Base-by-base conservation (phyloP, 2,797 vertebrate species). In the Tiaroga cobitis region DNA sequence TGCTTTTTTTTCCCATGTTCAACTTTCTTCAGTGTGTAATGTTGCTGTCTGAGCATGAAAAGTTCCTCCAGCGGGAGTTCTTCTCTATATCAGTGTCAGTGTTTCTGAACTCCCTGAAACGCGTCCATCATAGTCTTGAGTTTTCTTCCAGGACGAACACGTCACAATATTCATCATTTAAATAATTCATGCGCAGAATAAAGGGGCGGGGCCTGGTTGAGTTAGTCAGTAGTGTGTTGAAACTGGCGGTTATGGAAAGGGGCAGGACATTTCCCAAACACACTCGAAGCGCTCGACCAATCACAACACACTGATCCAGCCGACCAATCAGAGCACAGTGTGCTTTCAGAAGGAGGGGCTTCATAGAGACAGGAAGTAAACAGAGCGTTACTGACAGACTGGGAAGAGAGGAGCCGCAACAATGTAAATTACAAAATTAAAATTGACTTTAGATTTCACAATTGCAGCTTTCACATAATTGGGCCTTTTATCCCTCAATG, bases 251-350 rank as follows among this genome's bases (percentile, higher is more conserved):
- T 56, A 10, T 10, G 21, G 8, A 0, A 56, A 56, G 54, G 18
- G 8, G 3, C 21, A 21, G 21, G 21, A 4, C 54, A 56, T 24
- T 56, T 56, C 8, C 54, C 8, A 56, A 56, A 10, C 21, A 56
- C 21, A 0, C 54, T 24, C 1, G 0, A 56, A 56, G 21, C 8
- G 1, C 21, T 56, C 0, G 21, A 59, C 56, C 9, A 59, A n/a
- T 59, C 56, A n/a, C 24, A 11, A 59, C 56, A n/a, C 9, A n/a
- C 56, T 10, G 24, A 1, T 59, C 56, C 56, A 59, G 24, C 24
- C 9, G 9, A 59, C 54, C 54, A 59, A 59, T 59, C 21, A 59
- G 54, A 59, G 21, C 54, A 11, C 1, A 56, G 8, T 56, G 54
- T 56, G 21, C 13, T 56, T 59, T 59, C 24, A 10, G 24, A 59